Base-by-base conservation (phyloP, 1,140 invertebrate species). In the Sminthurides bifidus region DNA sequence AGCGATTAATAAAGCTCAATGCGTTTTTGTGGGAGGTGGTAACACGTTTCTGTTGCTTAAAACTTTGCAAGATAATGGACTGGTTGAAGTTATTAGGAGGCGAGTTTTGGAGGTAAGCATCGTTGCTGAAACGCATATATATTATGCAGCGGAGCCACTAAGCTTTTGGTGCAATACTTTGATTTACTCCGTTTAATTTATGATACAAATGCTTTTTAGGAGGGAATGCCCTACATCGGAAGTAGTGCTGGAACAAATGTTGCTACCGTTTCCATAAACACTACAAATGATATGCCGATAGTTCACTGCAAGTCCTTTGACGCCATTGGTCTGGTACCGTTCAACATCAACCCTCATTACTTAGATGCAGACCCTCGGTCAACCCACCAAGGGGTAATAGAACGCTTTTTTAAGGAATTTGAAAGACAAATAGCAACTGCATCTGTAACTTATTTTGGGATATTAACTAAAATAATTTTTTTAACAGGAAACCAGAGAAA, bases 341-440 rank as follows among this genome's bases (percentile, higher is more conserved):
- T 88, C 68, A 88, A 90, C 69, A 87, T 90, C 38, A 90, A 89
- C 71, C 83, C 85, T 31, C 86, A 90, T 70, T 90, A 85, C 68
- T 68, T 84, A 60, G 85, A 88, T 50, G 67, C 77, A 37, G 72
- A 79, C 63, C 65, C 72, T 15, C 74, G 69, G 65, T 77, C 75
- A 54, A 80, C 70, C 55, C 84, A 87, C 68, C 83, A 81, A 72
- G 84, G 84, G 27, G 84, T 85, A 72, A 82, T 66, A 30, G 15
- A 17, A 38, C 14, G 38, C 0, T 41, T 26, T 40, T 44, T 51
- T 14, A 48, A 17, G 8, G 14, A 46, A 31, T 17, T 5, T 6
- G 14, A 54, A 44, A 17, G 10, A 17, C 33, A 35, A n/a, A 10
- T 23, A 23, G 29, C 48, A 29, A 26, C 38, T 24, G 33, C 14